A percentile compares a stretch with the other conserved stretches of the same genome.
These are phyloP conservation scores for Hemibates koningsi DNA, from an alignment of 2,113 vertebrate genomes.

Conservation along the genomic window DNA sequence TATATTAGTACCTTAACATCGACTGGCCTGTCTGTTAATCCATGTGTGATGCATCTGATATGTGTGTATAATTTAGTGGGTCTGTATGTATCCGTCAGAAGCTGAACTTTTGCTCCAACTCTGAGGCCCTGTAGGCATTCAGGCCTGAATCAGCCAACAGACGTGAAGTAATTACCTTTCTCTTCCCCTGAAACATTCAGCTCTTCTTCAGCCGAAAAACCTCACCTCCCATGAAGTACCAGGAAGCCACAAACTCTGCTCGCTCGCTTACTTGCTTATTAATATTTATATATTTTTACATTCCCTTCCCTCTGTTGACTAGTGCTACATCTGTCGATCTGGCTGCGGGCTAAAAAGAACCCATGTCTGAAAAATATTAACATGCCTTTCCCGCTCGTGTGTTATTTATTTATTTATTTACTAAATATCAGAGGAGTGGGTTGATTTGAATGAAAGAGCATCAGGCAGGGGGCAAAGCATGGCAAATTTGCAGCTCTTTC, in stretches of 20 bases:
- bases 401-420: slow-evolving; percentile 43
- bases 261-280: slow-evolving; percentile 38
- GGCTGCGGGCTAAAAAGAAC: slow-evolving; percentile 65
- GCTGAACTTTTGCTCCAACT: slow-evolving; percentile 25
- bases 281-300: slow-evolving; percentile 68
- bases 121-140: slow-evolving; percentile 37
- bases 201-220: slow-evolving; percentile 45
- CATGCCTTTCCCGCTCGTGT: not conserved
- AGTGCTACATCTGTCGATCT: slow-evolving; percentile 63
- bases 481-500: slow-evolving; percentile 19
- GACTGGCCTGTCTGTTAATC: not conserved
- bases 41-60: too few relatives aligned
- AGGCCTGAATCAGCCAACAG: slow-evolving; percentile 30
- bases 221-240: slow-evolving; percentile 56
- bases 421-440: slow-evolving; percentile 30
- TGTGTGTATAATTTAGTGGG: not conserved
- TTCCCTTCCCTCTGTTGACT: slow-evolving; percentile 58
- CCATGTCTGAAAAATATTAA: slow-evolving; percentile 64
- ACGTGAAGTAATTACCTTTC: slow-evolving; percentile 73
- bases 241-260: slow-evolving; percentile 39
- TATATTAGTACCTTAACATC: not conserved
- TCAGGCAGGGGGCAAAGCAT: slow-evolving; percentile 10
- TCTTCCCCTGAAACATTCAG: slow-evolving; percentile 51
- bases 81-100: slow-evolving; percentile 10
- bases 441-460: slow-evolving; percentile 28